A percentile compares a stretch with the other conserved stretches of the same genome.
Conservation (phyloP, 2,888 invertebrate species). For the Dryobotodes eremita region DNA sequence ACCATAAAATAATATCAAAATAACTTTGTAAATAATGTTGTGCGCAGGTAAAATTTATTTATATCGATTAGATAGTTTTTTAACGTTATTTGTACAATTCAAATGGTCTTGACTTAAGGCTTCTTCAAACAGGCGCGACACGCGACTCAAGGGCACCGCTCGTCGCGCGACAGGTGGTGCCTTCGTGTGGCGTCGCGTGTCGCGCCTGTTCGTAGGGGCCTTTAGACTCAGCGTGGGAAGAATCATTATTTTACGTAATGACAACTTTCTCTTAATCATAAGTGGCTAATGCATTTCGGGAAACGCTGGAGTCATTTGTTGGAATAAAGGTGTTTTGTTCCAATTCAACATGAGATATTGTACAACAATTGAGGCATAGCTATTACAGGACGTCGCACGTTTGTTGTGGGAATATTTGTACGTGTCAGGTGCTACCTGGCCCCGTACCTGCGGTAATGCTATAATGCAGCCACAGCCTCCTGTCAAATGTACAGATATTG, state of each 20-base stretch:
- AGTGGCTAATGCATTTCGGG: constrained; percentile 16
- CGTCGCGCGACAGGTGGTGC: no score
- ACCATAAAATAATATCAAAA: constrained; percentile 21
- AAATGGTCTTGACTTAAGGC: neutral
- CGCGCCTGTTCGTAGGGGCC: no score
- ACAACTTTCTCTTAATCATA: constrained; percentile 24
- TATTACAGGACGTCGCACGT: constrained; percentile 61
- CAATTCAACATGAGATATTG: constrained; percentile 34
- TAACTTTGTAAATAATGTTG: constrained; percentile 1
- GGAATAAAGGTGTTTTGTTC: constrained; percentile 16
- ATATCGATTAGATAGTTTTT: no score
- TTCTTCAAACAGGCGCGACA: no score
- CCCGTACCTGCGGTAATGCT: constrained; percentile 81
- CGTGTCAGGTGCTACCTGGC: constrained; percentile 84
- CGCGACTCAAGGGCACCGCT: no score
- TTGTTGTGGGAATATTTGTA: constrained; percentile 76
- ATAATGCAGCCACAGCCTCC: constrained; percentile 70
- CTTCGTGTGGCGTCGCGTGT: no score
- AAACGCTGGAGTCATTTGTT: neutral
- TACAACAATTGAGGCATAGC: constrained; percentile 49
- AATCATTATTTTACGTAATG: constrained; percentile 32
- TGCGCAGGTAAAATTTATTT: neutral
- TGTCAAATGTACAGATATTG: constrained; percentile 59
- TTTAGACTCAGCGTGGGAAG: constrained; percentile 19
- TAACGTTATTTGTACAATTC: neutral